Conservation (phyloP, 1,140 invertebrate genomes). For the Caenorhabditis latens region DNA sequence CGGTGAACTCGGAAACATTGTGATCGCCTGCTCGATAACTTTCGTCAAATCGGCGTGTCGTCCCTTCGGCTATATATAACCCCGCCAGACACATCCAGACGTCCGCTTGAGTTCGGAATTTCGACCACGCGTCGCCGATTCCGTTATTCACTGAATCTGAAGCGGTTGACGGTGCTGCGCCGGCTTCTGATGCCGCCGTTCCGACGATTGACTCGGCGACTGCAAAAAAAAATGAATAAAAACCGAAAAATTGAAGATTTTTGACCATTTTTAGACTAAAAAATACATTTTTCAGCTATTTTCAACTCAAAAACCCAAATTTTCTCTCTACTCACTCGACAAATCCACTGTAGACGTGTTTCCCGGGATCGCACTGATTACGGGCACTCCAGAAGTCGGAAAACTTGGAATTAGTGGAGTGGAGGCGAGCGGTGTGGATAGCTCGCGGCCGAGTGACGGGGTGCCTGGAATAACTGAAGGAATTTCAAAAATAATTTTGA, state of each 20-base stretch:
- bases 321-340: not conserved
- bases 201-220: constrained; percentile 12
- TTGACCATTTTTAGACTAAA: no score
- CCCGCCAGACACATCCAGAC: constrained; percentile 77
- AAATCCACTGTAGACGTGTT: constrained; percentile 44
- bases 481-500: not conserved
- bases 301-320: no score
- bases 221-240: no score
- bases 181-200: constrained; percentile 38
- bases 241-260: no score
- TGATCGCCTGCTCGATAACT: constrained; percentile 76
- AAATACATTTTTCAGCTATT: no score
- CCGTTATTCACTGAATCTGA: constrained; percentile 26
- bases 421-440: constrained; percentile 16
- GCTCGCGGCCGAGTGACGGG: constrained; percentile 22
- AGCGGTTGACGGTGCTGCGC: constrained; percentile 31
- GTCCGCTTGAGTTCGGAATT: constrained; percentile 70
- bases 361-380: constrained; percentile 23
- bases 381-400: constrained; percentile 8
- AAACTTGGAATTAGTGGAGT: constrained; percentile 42
- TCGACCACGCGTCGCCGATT: constrained; percentile 51
- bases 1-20: constrained; percentile 74
- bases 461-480: constrained; percentile 10
- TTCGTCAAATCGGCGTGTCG: constrained; percentile 69
- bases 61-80: constrained; percentile 74